Evolutionary conservation across 2,797 vertebrate species (phyloP), one percentile per base, ranked within the genome.

Genomic region (Lycodopsis pacificus): DNA sequence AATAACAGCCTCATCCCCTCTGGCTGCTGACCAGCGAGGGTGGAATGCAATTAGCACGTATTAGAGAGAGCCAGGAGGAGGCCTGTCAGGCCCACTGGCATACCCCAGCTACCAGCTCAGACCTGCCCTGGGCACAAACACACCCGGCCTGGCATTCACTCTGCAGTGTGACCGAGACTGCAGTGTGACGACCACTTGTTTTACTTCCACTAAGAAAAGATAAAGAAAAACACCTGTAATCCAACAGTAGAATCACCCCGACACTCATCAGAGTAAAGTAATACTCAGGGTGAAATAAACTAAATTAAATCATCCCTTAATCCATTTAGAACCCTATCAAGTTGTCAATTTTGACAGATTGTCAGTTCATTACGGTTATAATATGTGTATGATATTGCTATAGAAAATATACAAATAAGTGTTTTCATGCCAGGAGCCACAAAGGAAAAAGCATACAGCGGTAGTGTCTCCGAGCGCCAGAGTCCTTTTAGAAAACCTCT

Each of bases 1-100:
- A 96, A 95, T 94, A 96, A 96, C 95, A 90, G n/a, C 61, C 86
- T 85, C 92, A 96, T 97, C 96, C 94, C 94, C 96, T 88, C 83
- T 93, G 94, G 71, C 84, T 91, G 91, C 53, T 91, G 94, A 96
- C 87, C 90, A 91, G 81, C 86, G 71, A 94, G 91, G 92, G 91
- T 88, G 85, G 95, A 97, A 96, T 94, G 93, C 94, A 96, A 95
- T 96, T 97, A 96, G 90, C 92, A 90, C 93, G 79, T 92, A 93
- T 93, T 94, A 95, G 95, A 94, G 92, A 92, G 88, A 82, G 93
- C 86, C 89, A 82, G 82, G 87, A 93, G 87, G 72, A 79, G 87
- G 81, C 87, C 90, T 96, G 95, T 96, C 92, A 91, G 81, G 76
- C 63, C 65, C 67, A 76, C 59, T 87, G 88, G 73, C 69, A 73